Evolutionary conservation across 2,113 vertebrate species (phyloP).

Genomic region (Brachypodius melanocephalos): DNA sequence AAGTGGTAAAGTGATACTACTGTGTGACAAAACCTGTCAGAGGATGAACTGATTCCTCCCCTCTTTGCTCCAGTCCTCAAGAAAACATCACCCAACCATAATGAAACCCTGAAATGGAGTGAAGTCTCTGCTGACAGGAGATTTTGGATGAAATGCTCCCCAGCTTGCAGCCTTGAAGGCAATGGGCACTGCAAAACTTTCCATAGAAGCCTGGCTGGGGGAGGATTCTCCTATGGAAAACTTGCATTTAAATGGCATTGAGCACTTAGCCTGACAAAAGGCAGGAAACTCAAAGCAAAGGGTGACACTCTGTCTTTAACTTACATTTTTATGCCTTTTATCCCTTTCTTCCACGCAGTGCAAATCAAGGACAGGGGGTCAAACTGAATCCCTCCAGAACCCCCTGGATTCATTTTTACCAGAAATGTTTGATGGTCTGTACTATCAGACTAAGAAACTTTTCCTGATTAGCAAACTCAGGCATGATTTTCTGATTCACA

Average conservation of each 20-base stretch:
- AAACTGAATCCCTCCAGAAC: background rate
- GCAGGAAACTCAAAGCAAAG: slow-evolving; percentile 60
- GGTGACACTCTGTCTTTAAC: slow-evolving; percentile 28
- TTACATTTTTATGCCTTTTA: slow-evolving; percentile 56
- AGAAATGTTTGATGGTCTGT: background rate
- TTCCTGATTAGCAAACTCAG: background rate
- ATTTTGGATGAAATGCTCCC: background rate
- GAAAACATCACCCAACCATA: background rate
- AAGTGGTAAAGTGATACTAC: background rate
- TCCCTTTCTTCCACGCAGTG: background rate
- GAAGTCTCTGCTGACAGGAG: background rate
- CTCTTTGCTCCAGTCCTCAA: background rate
- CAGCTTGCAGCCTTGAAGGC: background rate
- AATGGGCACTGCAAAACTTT: background rate
- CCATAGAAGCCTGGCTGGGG: background rate
- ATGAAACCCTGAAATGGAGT: background rate
- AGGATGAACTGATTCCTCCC: background rate
- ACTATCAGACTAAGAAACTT: background rate
- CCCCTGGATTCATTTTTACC: background rate
- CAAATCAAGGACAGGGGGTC: slow-evolving; percentile 37
- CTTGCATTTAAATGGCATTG: slow-evolving; percentile 45
- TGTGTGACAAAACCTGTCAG: background rate
- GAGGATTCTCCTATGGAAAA: background rate
- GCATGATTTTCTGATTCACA: background rate
- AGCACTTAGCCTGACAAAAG: slow-evolving; percentile 53